Base-by-base conservation (phyloP, 2,113 vertebrate species). In the Tachycineta bicolor region DNA sequence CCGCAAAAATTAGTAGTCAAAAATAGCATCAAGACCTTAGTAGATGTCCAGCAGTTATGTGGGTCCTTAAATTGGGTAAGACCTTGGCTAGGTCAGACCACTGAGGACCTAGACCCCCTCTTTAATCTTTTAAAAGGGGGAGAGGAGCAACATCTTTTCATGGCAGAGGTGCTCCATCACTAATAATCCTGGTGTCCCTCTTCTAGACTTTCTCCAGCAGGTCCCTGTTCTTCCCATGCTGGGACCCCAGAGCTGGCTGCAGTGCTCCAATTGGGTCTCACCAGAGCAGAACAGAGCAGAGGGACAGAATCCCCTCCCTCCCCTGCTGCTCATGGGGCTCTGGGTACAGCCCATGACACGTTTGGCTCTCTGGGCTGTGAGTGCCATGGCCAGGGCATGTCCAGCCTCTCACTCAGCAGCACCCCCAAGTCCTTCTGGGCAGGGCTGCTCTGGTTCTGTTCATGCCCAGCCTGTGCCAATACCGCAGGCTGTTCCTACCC, bases 401-500 rank as follows among this genome's bases (percentile, higher is more conserved):
- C 20, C 71, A 68, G 71, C 71, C 44, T 77, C 53, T 77, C 63
- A 33, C 37, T 33, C 63, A 33, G 5, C 26, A 77, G 37, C 33
- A 60, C 9, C 33, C 8, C 55, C 53, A 44, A 10, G 55, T 5
- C 55, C 55, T 78, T 28, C 63, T 53, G 39, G 24, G 7, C 46
- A 33, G 64, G 55, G 64, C 55, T 60, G 33, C 22, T 37, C 73
- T 68, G 1, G 10, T 8, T 8, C 47, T 78, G 12, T 5, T 62
- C 39, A 28, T 39, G 6, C n/a, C 22, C 74, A 87, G 23, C 23
- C 55, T 25, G 21, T 4, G 43, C 9, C 49, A 58, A 3, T 41
- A 25, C 2, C 0, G 0, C 20, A 1, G 13, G 3, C 2, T 55
- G 20, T 1, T 2, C 21, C 1, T 0, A 10, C 6, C 5, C 34